A percentile compares a stretch with the other conserved stretches of the same genome.
Evolutionary conservation across 2,797 vertebrate genomes (phyloP).

Genomic region (Gymnothorax reevesii): DNA sequence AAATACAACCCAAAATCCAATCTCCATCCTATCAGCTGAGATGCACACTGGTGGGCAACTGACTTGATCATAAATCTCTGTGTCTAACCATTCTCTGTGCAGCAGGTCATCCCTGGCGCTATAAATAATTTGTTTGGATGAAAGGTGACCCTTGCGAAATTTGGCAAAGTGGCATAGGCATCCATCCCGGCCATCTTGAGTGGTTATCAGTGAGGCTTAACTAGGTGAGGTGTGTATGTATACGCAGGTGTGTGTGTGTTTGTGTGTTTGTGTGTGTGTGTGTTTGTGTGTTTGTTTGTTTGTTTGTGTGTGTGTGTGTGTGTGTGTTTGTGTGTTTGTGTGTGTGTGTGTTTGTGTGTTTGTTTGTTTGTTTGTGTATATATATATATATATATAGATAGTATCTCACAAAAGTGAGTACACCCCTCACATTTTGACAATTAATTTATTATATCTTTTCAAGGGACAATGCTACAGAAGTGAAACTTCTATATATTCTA

Average conservation of each 20-base stretch:
- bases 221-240: neutral
- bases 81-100: constrained; percentile 46
- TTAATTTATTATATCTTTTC: too few species aligned
- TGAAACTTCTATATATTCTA: too few species aligned
- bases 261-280: too few species aligned
- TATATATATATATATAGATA: too few species aligned
- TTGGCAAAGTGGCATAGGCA: constrained; percentile 13
- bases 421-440: too few species aligned
- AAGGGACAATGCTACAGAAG: too few species aligned
- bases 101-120: constrained; percentile 57
- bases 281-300: neutral
- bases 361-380: too few species aligned
- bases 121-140: constrained; percentile 75
- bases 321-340: neutral
- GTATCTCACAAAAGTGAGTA: too few species aligned
- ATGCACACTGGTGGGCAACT: constrained; percentile 18
- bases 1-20: neutral
- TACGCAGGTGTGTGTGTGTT: neutral
- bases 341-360: neutral
- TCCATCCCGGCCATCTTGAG: constrained; percentile 9
- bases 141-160: constrained; percentile 61
- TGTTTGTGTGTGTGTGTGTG: neutral
- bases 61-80: constrained; percentile 52
- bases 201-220: constrained; percentile 20
- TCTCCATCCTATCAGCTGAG: neutral